Evolutionary conservation across 2,113 vertebrate species (phyloP), one percentile per base, ranked within the genome.

Genomic region (Polyodon spathula): DNA sequence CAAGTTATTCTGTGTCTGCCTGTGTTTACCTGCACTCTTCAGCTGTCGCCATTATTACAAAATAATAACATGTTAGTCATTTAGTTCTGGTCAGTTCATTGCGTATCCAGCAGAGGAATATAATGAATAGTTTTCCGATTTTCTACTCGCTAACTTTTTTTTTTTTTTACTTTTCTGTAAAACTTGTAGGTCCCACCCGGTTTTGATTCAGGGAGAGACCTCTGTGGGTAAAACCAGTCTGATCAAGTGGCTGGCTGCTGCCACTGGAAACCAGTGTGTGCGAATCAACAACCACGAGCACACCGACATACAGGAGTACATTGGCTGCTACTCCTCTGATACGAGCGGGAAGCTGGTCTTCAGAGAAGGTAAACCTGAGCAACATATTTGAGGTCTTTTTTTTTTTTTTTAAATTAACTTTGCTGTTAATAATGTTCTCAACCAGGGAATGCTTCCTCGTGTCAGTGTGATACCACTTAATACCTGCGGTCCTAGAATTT

Each of bases 211-310:
- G 74, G 96, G 96, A 44, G 92, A 95, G 75, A 99, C 96, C 0
- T 98, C 96, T 1, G 92, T 99, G 68, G 96, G 96, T 58, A 99
- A 99, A 85, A 99, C 96, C 68, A 99, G 96, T 65, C 82, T 99
- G 65, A 90, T 99, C 68, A 76, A 78, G 52, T 99, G 93, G 94
- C 71, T 99, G 54, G 93, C 95, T 14, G 77, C 85, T 54, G 83
- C 95, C 59, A 93, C 91, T 2, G 95, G 95, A 11, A 99, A 98
- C 81, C 90, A 95, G 37, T 98, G 93, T 60, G 91, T 98, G 44
- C 84, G 96, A 46, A 97, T 99, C 79, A 99, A 99, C 69, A 99
- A 99, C 73, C 96, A 99, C 0, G 96, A 99, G 64, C 95, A 99
- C 74, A 99, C 96, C 0, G 96, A 99, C 73, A 95, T 98, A 76